A percentile compares a stretch with the other conserved stretches of the same genome.
Evolutionary conservation across 2,797 vertebrate genomes (phyloP).

Genomic region (Zalophus californianus): DNA sequence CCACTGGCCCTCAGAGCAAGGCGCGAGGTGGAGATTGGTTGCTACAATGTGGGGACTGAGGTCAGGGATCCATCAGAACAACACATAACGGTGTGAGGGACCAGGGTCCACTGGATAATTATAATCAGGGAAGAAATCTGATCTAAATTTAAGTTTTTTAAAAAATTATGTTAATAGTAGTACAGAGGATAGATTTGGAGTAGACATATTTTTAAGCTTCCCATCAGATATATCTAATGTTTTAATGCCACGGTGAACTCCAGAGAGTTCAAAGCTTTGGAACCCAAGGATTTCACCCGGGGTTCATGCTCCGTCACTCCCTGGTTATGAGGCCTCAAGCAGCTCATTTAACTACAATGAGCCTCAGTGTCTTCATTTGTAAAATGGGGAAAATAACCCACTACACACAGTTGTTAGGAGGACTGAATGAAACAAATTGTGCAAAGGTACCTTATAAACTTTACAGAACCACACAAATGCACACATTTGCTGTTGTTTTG

Average conservation of each 20-base stretch:
- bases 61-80: not conserved
- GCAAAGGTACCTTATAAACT: not conserved
- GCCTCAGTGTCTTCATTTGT: slow-evolving; percentile 44
- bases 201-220: not conserved
- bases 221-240: not conserved
- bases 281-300: not conserved
- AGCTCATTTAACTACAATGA: slow-evolving; percentile 12
- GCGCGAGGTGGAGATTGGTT: not conserved
- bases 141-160: not conserved
- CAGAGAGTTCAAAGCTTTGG: not conserved
- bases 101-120: not conserved
- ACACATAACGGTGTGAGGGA: not conserved
- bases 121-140: not conserved
- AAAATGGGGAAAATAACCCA: slow-evolving; percentile 36
- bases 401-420: not conserved
- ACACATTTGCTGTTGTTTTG: not conserved
- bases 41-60: not conserved
- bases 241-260: not conserved
- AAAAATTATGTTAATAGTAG: not conserved
- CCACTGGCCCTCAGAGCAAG: not conserved
- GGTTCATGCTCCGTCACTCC: not conserved
- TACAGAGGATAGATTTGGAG: not conserved
- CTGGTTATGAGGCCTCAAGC: not conserved
- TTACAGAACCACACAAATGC: not conserved
- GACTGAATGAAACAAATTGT: not conserved